Base-by-base conservation (phyloP, 1,140 invertebrate genomes). In the Eumeta japonica region DNA sequence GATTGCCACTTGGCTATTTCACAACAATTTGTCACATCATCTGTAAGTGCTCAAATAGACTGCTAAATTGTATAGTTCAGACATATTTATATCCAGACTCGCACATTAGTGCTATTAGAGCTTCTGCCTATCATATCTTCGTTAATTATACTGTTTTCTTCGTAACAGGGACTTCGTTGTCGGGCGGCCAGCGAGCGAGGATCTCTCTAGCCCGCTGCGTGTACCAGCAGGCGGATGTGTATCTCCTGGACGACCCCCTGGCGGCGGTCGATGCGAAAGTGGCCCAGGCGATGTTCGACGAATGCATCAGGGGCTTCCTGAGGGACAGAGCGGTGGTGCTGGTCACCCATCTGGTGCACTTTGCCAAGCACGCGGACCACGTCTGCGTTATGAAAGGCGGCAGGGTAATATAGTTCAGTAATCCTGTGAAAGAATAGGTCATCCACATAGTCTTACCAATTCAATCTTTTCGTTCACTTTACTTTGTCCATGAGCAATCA, bases 151-250 rank as follows among this genome's bases (percentile, higher is more conserved):
- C 32, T 37, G 27, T 30, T 10, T 28, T 19, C 13, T 7, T 29
- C 44, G 3, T 14, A 43, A 24, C 38, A 76, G 57, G 77, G 11
- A 63, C 73, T 1, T 76, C 76, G 0, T 30, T 79, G 13, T 77
- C 73, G 0, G 85, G 85, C 7, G 85, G 85, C 10, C 85, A 88
- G 52, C 80, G 79, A 43, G 83, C 84, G 2, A 62, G 85, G 3
- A 62, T 77, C 20, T 68, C 71, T 49, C 59, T 90, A 2, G 88
- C 86, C 0, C 77, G 86, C 29, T 85, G 83, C 20, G 77, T 86
- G 4, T 86, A 86, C 40, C 78, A 74, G 41, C 52, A 77, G 12
- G 79, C 80, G 15, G 81, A 83, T 51, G 68, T 86, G 2, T 84
- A 83, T 50, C 45, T 85, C 0, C 50, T 86, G 29, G 84, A 86